Evolutionary conservation across 2,888 invertebrate genomes (phyloP).

Genomic region (Lithophane leautieri): DNA sequence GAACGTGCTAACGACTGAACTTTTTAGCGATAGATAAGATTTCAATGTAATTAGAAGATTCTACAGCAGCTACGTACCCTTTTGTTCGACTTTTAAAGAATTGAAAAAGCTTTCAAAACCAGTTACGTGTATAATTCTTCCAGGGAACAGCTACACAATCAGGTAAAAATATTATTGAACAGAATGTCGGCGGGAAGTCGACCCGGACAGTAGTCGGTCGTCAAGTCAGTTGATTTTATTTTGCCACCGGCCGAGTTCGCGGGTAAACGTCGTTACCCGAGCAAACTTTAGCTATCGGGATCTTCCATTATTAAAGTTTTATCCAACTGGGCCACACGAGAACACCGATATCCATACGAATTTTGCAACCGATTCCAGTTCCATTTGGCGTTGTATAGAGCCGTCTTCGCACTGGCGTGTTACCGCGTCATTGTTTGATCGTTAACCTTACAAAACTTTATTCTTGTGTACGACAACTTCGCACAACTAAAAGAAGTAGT

Average conservation of each 20-base stretch:
- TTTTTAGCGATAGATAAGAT: conserved; percentile 29
- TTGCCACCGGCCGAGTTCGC: conserved; percentile 75
- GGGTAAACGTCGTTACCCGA: conserved; percentile 75
- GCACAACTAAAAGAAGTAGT: conserved; percentile 1
- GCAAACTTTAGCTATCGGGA: conserved; percentile 81
- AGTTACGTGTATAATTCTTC: conserved; percentile 9
- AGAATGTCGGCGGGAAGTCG: conserved; percentile 45
- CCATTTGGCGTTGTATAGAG: conserved; percentile 58
- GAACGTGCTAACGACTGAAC: conserved; percentile 40
- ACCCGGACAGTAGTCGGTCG: conserved; percentile 64
- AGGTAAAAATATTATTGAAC: conserved; percentile 56
- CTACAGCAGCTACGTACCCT: background rate
- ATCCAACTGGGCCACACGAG: conserved; percentile 76
- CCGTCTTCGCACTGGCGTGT: conserved; percentile 49
- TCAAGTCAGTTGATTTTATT: conserved; percentile 78
- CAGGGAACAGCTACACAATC: conserved; percentile 30
- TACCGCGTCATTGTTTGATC: conserved; percentile 60
- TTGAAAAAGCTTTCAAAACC: conserved; percentile 23
- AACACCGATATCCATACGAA: conserved; percentile 73
- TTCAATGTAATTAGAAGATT: conserved; percentile 35
- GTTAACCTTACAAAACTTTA: conserved; percentile 55
- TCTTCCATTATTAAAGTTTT: conserved; percentile 85
- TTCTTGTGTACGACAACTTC: conserved; percentile 34
- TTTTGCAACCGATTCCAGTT: conserved; percentile 66
- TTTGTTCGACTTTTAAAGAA: conserved; percentile 19